Evolutionary conservation across 2,797 vertebrate species (phyloP).

Genomic region (Acanthurus leucopareius): DNA sequence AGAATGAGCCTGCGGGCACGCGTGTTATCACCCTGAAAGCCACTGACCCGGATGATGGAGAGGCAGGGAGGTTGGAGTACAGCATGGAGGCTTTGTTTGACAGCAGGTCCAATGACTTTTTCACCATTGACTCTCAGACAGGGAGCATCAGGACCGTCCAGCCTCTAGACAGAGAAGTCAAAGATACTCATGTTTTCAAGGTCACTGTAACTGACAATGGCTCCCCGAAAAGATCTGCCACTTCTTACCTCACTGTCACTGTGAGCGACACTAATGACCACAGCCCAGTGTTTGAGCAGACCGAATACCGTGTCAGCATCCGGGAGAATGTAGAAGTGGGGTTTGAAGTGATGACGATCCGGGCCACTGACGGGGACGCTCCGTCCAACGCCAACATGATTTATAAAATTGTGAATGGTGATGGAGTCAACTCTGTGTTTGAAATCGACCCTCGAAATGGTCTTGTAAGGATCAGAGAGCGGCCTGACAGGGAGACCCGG

Average conservation of each 20-base stretch:
- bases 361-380: conserved; percentile 94
- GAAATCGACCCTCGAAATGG: conserved; percentile 94
- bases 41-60: conserved; percentile 93
- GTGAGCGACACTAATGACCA: conserved; percentile 98
- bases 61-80: conserved; percentile 92
- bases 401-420: conserved; percentile 91
- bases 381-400: conserved; percentile 97
- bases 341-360: conserved; percentile 95
- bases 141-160: conserved; percentile 90
- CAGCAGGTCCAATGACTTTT: conserved; percentile 92
- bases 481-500: conserved; percentile 91
- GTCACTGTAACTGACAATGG: conserved; percentile 92
- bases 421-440: conserved; percentile 86
- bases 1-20: conserved; percentile 93
- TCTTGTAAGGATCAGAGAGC: conserved; percentile 90
- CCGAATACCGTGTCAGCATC: conserved; percentile 91
- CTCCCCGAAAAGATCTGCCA: conserved; percentile 86
- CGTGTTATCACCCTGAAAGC: conserved; percentile 92
- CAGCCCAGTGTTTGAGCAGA: conserved; percentile 93
- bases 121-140: conserved; percentile 88
- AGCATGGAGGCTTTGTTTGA: conserved; percentile 95
- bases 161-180: conserved; percentile 93
- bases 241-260: conserved; percentile 92
- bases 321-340: conserved; percentile 96
- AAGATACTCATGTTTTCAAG: conserved; percentile 95